phyloP scores from a whole-genome alignment of 35 echinoderm and acorn worm genomes.

The Patiria miniata region DNA sequence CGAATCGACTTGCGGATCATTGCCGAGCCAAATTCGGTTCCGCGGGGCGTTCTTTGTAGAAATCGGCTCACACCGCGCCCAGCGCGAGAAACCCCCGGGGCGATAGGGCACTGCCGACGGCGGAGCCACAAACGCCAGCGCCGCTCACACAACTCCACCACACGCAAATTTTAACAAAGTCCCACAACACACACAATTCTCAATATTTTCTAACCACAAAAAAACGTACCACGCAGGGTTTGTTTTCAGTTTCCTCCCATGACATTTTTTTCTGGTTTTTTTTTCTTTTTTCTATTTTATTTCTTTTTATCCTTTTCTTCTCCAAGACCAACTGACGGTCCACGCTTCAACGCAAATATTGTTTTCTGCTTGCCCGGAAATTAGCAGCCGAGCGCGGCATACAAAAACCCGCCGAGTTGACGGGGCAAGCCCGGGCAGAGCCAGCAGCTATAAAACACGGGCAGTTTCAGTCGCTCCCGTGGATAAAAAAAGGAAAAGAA shows the following conservation, averaged over 20 bases:
- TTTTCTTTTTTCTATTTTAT: too few relatives aligned
- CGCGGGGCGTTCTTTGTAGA: slow-evolving; percentile 1
- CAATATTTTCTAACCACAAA: background rate
- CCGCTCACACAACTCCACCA: background rate
- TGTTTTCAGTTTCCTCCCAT: background rate
- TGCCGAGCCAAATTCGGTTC: background rate
- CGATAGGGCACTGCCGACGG: background rate
- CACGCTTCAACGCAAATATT: slow-evolving; percentile 15
- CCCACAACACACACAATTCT: background rate
- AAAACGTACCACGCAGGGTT: background rate
- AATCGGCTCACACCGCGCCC: background rate
- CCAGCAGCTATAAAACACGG: background rate
- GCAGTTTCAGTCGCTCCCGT: too few relatives aligned
- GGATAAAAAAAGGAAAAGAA: too few relatives aligned
- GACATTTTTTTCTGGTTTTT: too few relatives aligned
- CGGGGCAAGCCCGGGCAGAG: background rate
- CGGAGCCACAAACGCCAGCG: background rate
- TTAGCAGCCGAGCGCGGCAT: background rate
- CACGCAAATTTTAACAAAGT: background rate
- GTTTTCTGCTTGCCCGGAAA: slow-evolving; percentile 16
- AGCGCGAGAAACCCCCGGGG: background rate
- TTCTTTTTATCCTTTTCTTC: too few relatives aligned
- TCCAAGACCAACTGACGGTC: background rate
- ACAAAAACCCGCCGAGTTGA: background rate
- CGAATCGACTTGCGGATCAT: too few relatives aligned